Base-by-base conservation (phyloP, 2,797 vertebrate genomes). In the Argentina silus region DNA sequence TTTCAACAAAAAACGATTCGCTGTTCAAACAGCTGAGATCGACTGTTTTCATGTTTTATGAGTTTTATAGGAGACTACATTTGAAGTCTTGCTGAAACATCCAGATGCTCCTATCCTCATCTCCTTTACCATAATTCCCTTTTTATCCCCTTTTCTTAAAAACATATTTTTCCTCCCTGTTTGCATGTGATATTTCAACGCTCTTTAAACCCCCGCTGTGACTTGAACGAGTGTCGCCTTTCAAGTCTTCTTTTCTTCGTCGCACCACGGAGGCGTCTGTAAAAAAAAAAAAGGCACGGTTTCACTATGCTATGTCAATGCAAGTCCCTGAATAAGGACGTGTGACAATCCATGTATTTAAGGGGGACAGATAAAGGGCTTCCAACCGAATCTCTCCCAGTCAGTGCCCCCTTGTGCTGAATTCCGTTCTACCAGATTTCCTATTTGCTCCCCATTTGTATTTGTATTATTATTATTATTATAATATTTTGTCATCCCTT, bases 151-250 rank as follows among this genome's bases (percentile, higher is more conserved):
- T 45, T 2, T 48, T 66, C 65, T 8, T 7, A 48, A n/a, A 8
- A 50, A n/a, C 15, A 7, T n/a, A n/a, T 14, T 4, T 57, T 60
- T 72, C 61, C 27, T 57, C 78, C 6, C 56, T 15, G 48, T 69
- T 63, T 55, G 51, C 53, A 48, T 66, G 66, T 67, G 70, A 62
- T 75, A 68, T 77, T 74, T 77, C 67, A 7, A 27, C 48, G 66
- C 44, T 72, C 17, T 71, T 76, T 67, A 72, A 84, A 78, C 17
- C 60, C 75, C 71, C 66, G 78, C 68, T 70, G 72, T n/a, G 55
- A 73, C 55, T 45, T 67, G 55, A 53, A 69, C 36, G 44, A 21
- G 27, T 61, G 62, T 63, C 71, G 74, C 59, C 55, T 74, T 80
- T 75, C 36, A 69, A 50, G 44, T 65, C 44, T 9, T 72, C 42